Conservation (phyloP, 2,888 invertebrate species). For the Mycalesis mineus region DNA sequence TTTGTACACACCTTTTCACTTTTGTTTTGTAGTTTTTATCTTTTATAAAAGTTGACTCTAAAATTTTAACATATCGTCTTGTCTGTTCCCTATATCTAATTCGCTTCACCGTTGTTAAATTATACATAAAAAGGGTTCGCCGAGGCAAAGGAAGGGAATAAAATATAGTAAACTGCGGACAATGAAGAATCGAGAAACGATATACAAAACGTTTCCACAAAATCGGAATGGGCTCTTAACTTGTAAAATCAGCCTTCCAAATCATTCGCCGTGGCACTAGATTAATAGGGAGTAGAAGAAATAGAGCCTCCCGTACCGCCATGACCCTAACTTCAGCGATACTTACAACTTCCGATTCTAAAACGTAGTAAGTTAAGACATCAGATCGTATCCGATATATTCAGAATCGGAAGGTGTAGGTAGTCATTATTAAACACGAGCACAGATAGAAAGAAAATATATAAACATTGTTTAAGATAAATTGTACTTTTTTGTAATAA, state of each 20-base stretch:
- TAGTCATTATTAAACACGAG: background rate
- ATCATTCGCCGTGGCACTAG: constrained; percentile 55
- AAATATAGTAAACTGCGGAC: constrained; percentile 53
- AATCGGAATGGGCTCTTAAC: constrained; percentile 68
- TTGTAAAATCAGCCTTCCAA: constrained; percentile 59
- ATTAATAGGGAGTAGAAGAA: constrained; percentile 8
- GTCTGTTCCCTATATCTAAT: constrained; percentile 77
- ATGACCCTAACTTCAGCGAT: background rate
- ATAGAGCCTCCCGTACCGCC: background rate
- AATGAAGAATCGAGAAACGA: constrained; percentile 59
- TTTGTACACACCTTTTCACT: constrained; percentile 77
- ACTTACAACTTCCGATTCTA: background rate
- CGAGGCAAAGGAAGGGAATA: constrained; percentile 67
- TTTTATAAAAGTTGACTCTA: constrained; percentile 78
- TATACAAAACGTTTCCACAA: constrained; percentile 61
- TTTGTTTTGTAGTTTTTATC: constrained; percentile 67
- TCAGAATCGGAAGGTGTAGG: background rate
- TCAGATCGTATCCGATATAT: background rate
- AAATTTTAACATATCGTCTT: constrained; percentile 77
- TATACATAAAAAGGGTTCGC: constrained; percentile 60
- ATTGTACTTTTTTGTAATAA: too few relatives aligned
- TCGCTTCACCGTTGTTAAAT: constrained; percentile 73
- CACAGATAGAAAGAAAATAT: background rate
- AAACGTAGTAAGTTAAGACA: background rate
- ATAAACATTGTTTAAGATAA: too few relatives aligned